Evolutionary conservation across 2,113 vertebrate species (phyloP).

Genomic region (Monopterus albus): DNA sequence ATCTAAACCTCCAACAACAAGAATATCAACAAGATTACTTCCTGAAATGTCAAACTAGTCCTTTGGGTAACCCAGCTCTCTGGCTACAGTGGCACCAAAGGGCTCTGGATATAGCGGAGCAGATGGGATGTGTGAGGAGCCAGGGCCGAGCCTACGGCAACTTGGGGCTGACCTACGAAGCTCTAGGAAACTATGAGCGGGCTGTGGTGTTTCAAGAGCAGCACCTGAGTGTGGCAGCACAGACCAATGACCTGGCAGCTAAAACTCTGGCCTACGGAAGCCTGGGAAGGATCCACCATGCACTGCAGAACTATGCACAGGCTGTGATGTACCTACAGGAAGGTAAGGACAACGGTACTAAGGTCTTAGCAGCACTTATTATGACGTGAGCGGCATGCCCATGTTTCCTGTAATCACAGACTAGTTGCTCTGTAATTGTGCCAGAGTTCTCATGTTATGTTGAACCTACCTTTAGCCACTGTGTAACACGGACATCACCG

Average conservation of each 20-base stretch:
- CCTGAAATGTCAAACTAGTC: not conserved
- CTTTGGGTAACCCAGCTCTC: not conserved
- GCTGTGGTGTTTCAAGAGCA: constrained; percentile 97
- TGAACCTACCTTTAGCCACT: too few relatives aligned
- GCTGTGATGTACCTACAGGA: constrained; percentile 99
- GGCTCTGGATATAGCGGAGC: constrained; percentile 92
- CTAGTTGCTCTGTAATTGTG: too few relatives aligned
- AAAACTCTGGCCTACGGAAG: constrained; percentile 94
- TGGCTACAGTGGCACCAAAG: constrained; percentile 91
- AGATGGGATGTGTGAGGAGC: constrained; percentile 87
- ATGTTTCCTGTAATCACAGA: too few relatives aligned
- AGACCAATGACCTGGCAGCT: constrained; percentile 91
- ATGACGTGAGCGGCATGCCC: too few relatives aligned
- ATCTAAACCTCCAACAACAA: too few relatives aligned
- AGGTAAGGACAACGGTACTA: too few relatives aligned
- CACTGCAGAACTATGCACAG: constrained; percentile 95
- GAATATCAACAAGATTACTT: too few relatives aligned
- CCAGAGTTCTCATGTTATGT: too few relatives aligned
- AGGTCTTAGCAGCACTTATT: too few relatives aligned
- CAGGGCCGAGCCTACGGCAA: constrained; percentile 94
- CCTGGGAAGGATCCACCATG: constrained; percentile 93
- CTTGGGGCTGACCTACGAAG: constrained; percentile 94
- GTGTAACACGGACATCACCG: too few relatives aligned
- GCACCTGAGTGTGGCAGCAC: constrained; percentile 93
- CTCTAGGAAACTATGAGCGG: constrained; percentile 91